phyloP scores from a whole-genome alignment of 1,140 invertebrate genomes.

The Eubasilissa regina region DNA sequence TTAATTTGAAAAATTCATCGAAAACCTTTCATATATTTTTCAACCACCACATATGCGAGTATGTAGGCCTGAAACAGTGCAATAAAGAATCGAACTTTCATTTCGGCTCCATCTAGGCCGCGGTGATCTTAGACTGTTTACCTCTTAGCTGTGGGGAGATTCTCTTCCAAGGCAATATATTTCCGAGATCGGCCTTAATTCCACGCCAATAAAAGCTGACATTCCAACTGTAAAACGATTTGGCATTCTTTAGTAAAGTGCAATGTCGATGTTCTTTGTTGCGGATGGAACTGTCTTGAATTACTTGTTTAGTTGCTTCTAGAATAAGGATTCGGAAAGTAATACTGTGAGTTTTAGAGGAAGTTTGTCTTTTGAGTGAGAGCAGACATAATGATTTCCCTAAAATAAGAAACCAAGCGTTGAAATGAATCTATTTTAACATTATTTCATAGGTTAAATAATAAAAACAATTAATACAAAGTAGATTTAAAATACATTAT shows the following conservation, averaged over 20 bases:
- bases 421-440: too few species aligned
- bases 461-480: too few species aligned
- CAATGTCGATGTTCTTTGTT: conserved; percentile 36
- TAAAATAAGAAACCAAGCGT: too few species aligned
- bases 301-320: background rate
- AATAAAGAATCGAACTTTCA: conserved; percentile 42
- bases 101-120: conserved; percentile 39
- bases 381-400: too few species aligned
- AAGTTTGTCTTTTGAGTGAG: too few species aligned
- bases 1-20: too few species aligned
- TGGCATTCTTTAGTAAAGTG: conserved; percentile 50
- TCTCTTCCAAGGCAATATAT: conserved; percentile 47
- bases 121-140: conserved; percentile 14
- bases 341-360: too few species aligned
- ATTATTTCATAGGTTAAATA: too few species aligned
- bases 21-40: too few species aligned
- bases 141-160: conserved; percentile 3
- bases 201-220: conserved; percentile 41
- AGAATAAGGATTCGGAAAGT: too few species aligned
- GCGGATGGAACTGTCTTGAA: conserved; percentile 7
- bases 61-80: background rate
- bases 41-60: background rate
- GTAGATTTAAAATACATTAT: too few species aligned
- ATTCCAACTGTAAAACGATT: conserved; percentile 46
- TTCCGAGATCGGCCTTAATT: conserved; percentile 48